A percentile compares a stretch with the other conserved stretches of the same genome.
phyloP scores from a whole-genome alignment of 2,888 invertebrate genomes.

The Drosophila peninsularis region DNA sequence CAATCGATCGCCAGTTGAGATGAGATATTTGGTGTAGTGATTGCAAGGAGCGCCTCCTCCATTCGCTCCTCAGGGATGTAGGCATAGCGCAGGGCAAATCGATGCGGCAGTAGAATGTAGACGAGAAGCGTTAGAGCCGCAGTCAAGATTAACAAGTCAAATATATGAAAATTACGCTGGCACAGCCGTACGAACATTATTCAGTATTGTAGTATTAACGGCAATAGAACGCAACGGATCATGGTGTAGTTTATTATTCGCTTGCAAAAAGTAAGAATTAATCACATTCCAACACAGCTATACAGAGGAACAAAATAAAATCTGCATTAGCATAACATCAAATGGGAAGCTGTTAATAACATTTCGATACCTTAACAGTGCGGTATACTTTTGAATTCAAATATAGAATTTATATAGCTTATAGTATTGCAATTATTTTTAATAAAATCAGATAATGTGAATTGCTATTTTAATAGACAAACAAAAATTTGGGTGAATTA shows the following conservation, averaged over 20 bases:
- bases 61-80: slow-evolving; percentile 85
- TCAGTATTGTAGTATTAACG: slow-evolving; percentile 21
- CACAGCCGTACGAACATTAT: slow-evolving; percentile 71
- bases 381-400: not conserved
- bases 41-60: slow-evolving; percentile 83
- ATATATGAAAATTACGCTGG: slow-evolving; percentile 67
- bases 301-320: not conserved
- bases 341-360: slow-evolving; percentile 5
- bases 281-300: slow-evolving; percentile 5
- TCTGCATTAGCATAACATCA: slow-evolving; percentile 1
- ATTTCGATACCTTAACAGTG: not conserved
- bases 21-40: slow-evolving; percentile 85
- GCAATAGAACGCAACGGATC: slow-evolving; percentile 17
- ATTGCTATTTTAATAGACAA: not conserved
- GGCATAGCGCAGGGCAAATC: slow-evolving; percentile 85
- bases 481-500: not conserved
- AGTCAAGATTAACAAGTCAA: slow-evolving; percentile 63
- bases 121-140: slow-evolving; percentile 61
- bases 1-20: slow-evolving; percentile 77
- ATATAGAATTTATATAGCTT: not conserved
- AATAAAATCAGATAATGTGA: not conserved
- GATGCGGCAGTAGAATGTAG: slow-evolving; percentile 77
- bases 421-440: too few species aligned
- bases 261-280: not conserved
- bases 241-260: slow-evolving; percentile 19